A percentile compares a stretch with the other conserved stretches of the same genome.
phyloP scores from a whole-genome alignment of 2,113 vertebrate genomes.

The Ptilorrhoa leucosticta region DNA sequence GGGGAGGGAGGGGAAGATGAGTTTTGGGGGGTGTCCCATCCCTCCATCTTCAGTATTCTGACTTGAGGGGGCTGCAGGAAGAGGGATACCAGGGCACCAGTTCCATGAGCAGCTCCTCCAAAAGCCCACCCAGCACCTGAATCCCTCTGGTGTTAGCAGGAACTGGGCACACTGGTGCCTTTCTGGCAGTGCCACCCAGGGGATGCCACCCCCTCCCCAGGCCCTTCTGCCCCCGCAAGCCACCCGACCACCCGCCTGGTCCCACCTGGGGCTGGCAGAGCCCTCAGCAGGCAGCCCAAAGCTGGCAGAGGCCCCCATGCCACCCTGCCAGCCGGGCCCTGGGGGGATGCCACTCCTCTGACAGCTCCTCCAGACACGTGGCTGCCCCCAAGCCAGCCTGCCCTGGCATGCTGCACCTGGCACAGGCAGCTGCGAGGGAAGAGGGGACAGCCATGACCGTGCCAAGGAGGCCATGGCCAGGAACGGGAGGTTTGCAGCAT shows the following conservation, averaged over 20 bases:
- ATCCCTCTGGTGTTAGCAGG: neutral
- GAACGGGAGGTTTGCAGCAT: neutral
- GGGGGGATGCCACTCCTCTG: neutral
- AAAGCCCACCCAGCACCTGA: neutral
- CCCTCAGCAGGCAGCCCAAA: neutral
- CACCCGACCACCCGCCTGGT: neutral
- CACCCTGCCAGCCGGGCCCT: neutral
- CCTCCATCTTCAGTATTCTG: neutral
- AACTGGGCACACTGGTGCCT: accelerated
- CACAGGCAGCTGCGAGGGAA: neutral
- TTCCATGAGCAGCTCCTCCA: neutral
- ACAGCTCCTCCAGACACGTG: neutral
- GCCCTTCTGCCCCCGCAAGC: accelerated
- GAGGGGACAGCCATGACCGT: accelerated
- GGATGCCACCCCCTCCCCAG: neutral
- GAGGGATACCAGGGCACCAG: neutral
- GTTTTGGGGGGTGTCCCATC: neutral
- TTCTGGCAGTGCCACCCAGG: neutral
- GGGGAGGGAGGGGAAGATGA: neutral
- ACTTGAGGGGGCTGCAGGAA: neutral
- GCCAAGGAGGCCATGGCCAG: accelerated
- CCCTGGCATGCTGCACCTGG: neutral
- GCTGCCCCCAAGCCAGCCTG: neutral
- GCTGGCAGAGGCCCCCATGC: neutral
- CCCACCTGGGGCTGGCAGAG: neutral